Conservation (phyloP, 1,140 invertebrate species). For the Condylostylus longicornis region DNA sequence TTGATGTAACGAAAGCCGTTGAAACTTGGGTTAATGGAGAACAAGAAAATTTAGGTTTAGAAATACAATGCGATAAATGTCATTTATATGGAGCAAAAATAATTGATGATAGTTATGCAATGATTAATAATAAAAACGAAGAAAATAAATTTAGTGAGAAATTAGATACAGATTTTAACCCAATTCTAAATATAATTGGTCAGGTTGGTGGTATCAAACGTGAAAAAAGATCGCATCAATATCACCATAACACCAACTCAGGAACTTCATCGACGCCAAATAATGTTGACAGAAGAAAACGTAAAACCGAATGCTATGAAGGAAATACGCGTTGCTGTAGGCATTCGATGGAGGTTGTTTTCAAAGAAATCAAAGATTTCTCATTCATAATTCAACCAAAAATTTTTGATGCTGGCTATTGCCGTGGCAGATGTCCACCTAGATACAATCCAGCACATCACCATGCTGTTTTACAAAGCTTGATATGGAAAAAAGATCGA, state of each 20-base stretch:
- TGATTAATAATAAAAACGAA: background rate
- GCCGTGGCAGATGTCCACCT: slow-evolving; percentile 53
- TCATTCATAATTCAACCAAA: slow-evolving; percentile 54
- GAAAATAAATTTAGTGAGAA: background rate
- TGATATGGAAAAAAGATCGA: slow-evolving; percentile 46
- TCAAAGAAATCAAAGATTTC: slow-evolving; percentile 51
- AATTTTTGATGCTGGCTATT: slow-evolving; percentile 56
- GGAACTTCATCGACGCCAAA: background rate
- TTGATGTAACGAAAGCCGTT: slow-evolving; percentile 38
- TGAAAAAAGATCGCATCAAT: slow-evolving; percentile 4
- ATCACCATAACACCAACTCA: background rate
- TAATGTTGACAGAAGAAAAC: background rate
- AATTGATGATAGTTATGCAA: slow-evolving; percentile 20
- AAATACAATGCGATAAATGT: slow-evolving; percentile 35
- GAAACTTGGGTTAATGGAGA: slow-evolving; percentile 33
- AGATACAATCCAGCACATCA: slow-evolving; percentile 53
- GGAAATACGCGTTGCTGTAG: slow-evolving; percentile 46
- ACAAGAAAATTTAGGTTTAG: slow-evolving; percentile 34
- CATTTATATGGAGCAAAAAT: slow-evolving; percentile 20
- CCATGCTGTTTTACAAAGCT: slow-evolving; percentile 54
- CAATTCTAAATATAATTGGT: slow-evolving; percentile 35
- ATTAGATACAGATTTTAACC: slow-evolving; percentile 14
- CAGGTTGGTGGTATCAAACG: slow-evolving; percentile 10
- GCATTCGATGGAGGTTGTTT: slow-evolving; percentile 46
- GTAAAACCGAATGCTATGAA: slow-evolving; percentile 28